Conservation (phyloP, 2,113 vertebrate genomes). For the Dicentrarchus labrax region DNA sequence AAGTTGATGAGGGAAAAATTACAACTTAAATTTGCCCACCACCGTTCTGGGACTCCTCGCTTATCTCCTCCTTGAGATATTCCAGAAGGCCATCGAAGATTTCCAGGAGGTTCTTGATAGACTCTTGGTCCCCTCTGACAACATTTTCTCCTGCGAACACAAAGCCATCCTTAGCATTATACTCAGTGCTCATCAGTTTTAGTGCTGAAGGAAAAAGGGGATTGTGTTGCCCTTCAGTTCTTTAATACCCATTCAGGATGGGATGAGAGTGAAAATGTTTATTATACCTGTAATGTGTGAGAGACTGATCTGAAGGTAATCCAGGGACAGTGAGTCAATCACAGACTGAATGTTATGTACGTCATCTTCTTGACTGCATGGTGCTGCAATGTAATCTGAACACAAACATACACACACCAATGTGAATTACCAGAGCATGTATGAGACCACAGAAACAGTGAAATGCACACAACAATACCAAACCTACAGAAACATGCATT, state of each 20-base stretch:
- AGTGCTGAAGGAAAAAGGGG: background rate
- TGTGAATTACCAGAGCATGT: background rate
- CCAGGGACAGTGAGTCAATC: constrained; percentile 96
- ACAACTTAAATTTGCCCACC: constrained; percentile 82
- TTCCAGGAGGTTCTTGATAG: constrained; percentile 94
- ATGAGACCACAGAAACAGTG: background rate
- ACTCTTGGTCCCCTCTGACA: constrained; percentile 90
- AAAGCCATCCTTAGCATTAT: constrained; percentile 1
- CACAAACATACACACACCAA: constrained; percentile 16
- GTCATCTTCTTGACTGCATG: constrained; percentile 91
- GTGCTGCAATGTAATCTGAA: constrained; percentile 89
- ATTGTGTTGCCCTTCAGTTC: constrained; percentile 2
- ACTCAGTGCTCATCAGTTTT: background rate
- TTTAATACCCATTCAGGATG: background rate
- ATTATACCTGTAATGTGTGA: constrained; percentile 95
- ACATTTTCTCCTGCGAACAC: constrained; percentile 92
- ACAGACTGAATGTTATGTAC: constrained; percentile 94
- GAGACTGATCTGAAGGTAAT: constrained; percentile 97
- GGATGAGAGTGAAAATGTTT: background rate
- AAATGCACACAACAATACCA: background rate
- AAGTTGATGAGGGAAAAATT: background rate
- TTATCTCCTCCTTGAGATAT: constrained; percentile 93
- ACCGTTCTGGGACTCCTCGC: constrained; percentile 85
- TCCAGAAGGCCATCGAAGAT: constrained; percentile 97
- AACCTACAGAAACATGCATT: background rate